Base-by-base conservation (phyloP, 1,140 invertebrate species). In the Trichonephila clavipes region DNA sequence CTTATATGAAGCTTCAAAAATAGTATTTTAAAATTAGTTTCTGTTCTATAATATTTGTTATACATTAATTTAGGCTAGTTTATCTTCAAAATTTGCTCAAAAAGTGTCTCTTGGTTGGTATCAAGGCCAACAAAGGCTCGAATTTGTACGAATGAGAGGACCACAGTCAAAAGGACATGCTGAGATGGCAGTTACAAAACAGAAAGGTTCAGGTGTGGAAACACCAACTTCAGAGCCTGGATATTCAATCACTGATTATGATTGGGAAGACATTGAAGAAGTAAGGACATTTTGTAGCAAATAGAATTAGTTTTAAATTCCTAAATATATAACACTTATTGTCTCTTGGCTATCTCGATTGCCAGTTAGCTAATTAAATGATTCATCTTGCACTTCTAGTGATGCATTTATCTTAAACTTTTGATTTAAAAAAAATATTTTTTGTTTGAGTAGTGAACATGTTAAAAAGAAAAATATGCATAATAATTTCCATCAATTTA, bases 71-170 rank as follows among this genome's bases (percentile, higher is more conserved):
- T 64, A 99, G 98, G 98, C 98, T 8, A 99, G 98, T 95, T 95
- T 99, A 93, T 98, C 98, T 95, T 98, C 98, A 66, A 99, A 99
- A 96, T 97, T 99, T 97, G 98, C 98, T 90, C 98, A 99, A 96
- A 97, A 98, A 95, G 99, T 99, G 98, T 99, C 98, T 24, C 98
- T 99, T 96, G 98, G 98, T 4, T 97, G 99, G 93, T 98, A 98
- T 66, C 97, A 97, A 87, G 97, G 97, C 82, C 97, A 97, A 44
- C 98, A 98, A 95, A 97, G 99, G 95, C 98, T 99, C 95, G 99
- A 99, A 96, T 99, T 99, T 96, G 98, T 99, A 58, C 97, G 98
- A 90, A 99, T 99, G 98, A 98, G 99, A 96, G 99, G 99, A 88
- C 99, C 99, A 19, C 97, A 98, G 95, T 98, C 98, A 18, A 99